Conservation (phyloP, 2,797 vertebrate species). For the Poecilia gillii region DNA sequence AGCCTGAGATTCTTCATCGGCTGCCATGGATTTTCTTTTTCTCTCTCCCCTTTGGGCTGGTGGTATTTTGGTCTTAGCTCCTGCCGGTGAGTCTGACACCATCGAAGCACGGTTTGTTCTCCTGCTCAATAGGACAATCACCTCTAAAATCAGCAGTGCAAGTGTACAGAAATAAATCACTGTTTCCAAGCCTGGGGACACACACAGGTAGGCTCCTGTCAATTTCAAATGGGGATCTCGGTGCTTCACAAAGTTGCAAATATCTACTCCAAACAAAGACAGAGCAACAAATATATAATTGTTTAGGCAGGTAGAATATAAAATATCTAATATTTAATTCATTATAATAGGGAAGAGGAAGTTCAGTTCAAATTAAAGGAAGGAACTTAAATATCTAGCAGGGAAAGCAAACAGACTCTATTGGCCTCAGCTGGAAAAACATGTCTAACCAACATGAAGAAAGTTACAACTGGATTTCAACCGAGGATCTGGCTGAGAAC, state of each 20-base stretch:
- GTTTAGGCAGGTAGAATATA: neutral
- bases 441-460: neutral
- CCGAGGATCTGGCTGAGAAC: neutral
- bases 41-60: constrained; percentile 24
- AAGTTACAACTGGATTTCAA: neutral
- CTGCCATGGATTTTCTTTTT: constrained; percentile 31
- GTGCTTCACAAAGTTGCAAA: constrained; percentile 3
- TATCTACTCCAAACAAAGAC: neutral
- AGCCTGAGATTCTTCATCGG: neutral
- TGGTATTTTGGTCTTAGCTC: constrained; percentile 28
- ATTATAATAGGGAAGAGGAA: neutral
- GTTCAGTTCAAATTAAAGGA: neutral
- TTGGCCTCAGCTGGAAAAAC: neutral
- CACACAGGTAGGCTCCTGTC: constrained; percentile 50
- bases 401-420: neutral
- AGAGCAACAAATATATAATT: neutral
- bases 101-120: constrained; percentile 48
- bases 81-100: constrained; percentile 57
- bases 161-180: constrained; percentile 62
- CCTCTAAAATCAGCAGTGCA: constrained; percentile 50
- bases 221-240: constrained; percentile 46
- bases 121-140: constrained; percentile 52
- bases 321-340: neutral
- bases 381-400: neutral
- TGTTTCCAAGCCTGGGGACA: constrained; percentile 11